Percentiles rank a stretch among this genome's conserved stretches.
These are phyloP conservation scores for Eupelmus urozonus DNA, from an alignment of 2,888 invertebrate species.

Conservation along the genomic window DNA sequence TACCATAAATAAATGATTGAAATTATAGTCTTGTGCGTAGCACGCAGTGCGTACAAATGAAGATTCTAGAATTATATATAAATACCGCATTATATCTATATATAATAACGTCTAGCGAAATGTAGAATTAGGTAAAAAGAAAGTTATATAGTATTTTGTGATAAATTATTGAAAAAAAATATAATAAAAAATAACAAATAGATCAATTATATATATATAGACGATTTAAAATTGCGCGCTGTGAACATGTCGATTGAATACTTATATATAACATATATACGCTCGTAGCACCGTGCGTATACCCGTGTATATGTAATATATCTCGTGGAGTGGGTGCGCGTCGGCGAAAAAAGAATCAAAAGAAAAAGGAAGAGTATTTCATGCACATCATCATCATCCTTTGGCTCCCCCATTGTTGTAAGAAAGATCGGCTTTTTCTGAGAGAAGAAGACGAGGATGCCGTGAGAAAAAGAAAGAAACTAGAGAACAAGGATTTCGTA, in stretches of 20 bases:
- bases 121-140: conserved; percentile 44
- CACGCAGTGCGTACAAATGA: conserved; percentile 30
- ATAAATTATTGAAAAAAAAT: conserved; percentile 50
- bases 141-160: conserved; percentile 59
- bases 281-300: neutral
- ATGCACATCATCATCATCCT: conserved; percentile 25
- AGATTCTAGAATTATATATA: conserved; percentile 8
- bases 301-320: neutral
- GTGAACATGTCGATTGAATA: neutral
- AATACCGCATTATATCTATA: neutral
- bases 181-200: neutral
- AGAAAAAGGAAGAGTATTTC: conserved; percentile 43
- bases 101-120: conserved; percentile 30
- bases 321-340: conserved; percentile 1
- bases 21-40: conserved; percentile 20
- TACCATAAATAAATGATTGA: conserved; percentile 38
- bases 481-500: neutral
- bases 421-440: conserved; percentile 35
- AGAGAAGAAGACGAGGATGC: neutral
- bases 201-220: too few relatives aligned
- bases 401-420: conserved; percentile 43
- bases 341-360: neutral
- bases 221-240: neutral
- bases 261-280: neutral
- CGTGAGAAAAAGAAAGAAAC: neutral